Percentiles rank a stretch among this genome's conserved stretches.
These are phyloP conservation scores for Chironomus tentans DNA, from an alignment of 2,888 invertebrate species.

Conservation along the genomic window DNA sequence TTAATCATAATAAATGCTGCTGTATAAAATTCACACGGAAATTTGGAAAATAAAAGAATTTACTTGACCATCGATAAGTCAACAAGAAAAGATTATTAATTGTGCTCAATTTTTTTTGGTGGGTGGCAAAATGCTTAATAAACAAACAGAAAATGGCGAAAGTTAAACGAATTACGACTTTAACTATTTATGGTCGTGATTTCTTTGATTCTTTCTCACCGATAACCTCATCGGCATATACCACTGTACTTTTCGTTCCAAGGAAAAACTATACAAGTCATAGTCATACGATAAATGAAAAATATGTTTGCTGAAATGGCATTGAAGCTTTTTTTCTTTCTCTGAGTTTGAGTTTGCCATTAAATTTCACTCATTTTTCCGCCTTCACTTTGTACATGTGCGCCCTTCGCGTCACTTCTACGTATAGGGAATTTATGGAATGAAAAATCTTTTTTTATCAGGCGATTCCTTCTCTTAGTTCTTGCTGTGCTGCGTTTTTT, in stretches of 20 bases:
- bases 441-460: constrained; percentile 27
- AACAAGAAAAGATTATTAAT: not conserved
- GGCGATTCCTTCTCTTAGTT: not conserved
- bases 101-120: not conserved
- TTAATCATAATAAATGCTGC: not conserved
- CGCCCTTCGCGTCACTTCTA: not conserved
- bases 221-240: constrained; percentile 17
- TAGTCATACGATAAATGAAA: constrained; percentile 9
- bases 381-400: not conserved
- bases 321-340: constrained; percentile 10
- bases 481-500: not conserved
- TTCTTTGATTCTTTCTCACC: not conserved
- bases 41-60: not conserved
- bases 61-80: not conserved
- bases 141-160: constrained; percentile 8
- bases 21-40: not conserved
- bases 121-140: constrained; percentile 8
- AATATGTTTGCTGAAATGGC: constrained; percentile 3
- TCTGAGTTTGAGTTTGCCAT: constrained; percentile 4
- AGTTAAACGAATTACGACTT: constrained; percentile 14
- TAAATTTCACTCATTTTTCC: constrained; percentile 8
- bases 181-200: constrained; percentile 15
- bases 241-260: not conserved
- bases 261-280: not conserved
- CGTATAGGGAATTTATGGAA: not conserved